Evolutionary conservation across 2,797 vertebrate genomes (phyloP), one percentile per base, ranked within the genome.

Genomic region (Dicrostonyx torquatus): DNA sequence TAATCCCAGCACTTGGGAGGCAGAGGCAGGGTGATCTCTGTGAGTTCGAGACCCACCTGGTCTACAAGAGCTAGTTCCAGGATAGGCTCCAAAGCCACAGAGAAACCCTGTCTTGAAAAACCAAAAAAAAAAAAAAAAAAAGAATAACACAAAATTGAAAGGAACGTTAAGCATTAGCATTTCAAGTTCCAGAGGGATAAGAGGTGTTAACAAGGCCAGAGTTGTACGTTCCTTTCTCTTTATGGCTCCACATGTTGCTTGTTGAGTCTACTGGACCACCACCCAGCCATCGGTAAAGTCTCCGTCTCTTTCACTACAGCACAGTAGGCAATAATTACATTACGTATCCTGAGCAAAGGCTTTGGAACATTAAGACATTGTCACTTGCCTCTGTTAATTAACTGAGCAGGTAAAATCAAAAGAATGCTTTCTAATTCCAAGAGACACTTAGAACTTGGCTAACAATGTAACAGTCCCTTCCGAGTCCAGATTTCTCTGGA

Each of bases 291-390:
- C 34, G 83, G 75, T 62, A 96, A 95, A 89, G 73, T 73, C 78
- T 89, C 22, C 86, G 79, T 95, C 76, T 75, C 94, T 89, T 93
- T 96, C 91, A 91, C 50, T 89, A 91, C 92, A 95, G 79, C 60
- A 87, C 83, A 24, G 79, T 93, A 90, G 84, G 91, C 94, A 93
- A 94, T 93, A 85, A 78, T 88, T 13, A 14, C 83, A 92, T 95
- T 96, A 95, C 96, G 90, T 90, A 77, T 55, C 45, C 62, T 78
- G 43, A 78, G 85, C 13, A 68, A 94, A 88, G 40, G 17, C 43
- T 83, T 87, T 90, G 53, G 45, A 95, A 97, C 75, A 86, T 80
- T 73, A 92, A 95, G 40, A 18, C 9, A 45, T 45, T 75, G 53
- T 73, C 80, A 60, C 95, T 96, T 95, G 85, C 48, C 60, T 64